Base-by-base conservation (phyloP, 2,797 vertebrate genomes). In the Acanthurus tractus region DNA sequence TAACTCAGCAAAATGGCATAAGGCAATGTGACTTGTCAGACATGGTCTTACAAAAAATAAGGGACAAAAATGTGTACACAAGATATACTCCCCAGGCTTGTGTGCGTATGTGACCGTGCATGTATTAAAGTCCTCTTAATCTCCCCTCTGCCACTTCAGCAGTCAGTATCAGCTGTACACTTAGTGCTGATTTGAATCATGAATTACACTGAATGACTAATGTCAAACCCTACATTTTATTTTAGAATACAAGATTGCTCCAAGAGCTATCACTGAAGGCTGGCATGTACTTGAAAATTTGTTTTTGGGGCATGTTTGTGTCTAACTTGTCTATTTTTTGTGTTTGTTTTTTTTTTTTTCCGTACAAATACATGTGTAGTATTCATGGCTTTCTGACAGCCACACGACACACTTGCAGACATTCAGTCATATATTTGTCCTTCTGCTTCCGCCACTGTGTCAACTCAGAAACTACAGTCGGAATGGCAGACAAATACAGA, bases 131-230 rank as follows among this genome's bases (percentile, higher is more conserved):
- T 66, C 70, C 72, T 53, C 53, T 11, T 77, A 84, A 83, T 82
- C 82, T 79, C 55, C 50, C 49, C 69, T 79, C 70, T 81, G 72
- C 83, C 20, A 23, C 74, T 74, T 81, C 76, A 78, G 72, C 83
- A 82, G 45, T 45, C 52, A 59, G 18, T 8, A 65, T 62, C 56
- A 57, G 38, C 44, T 44, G 48, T 58, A 56, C 62, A 50, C 56
- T 71, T 49, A 50, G 42, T 52, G 64, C 54, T 2, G 17, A 79
- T 74, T 79, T 34, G 61, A 73, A 84, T 83, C 29, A 50, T 22
- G 23, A 25, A 76, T 34, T 64, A 50, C 23, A 74, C 62, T 66
- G 68, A 71, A 71, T 48, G 48, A 54, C 46, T 49, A 14, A 70
- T 74, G 55, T 70, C 54, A 71, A 63, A 63, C 48, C 7, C 23